These are phyloP conservation scores for Hesperophylax magnus DNA, from an alignment of 1,140 invertebrate genomes.

Conservation along the genomic window DNA sequence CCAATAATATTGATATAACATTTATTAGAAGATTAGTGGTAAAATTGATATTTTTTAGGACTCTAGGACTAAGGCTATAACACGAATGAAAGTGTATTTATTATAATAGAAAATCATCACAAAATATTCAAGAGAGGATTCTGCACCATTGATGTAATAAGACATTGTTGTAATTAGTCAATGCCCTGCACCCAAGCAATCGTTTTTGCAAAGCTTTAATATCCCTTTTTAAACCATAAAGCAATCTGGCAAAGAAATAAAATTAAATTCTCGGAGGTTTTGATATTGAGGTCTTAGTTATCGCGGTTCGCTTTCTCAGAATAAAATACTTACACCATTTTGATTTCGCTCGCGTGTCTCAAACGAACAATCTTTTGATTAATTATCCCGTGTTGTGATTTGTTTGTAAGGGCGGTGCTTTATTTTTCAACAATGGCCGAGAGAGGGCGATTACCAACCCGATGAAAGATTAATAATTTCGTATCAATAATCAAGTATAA, in stretches of 20 bases:
- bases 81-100: too few species aligned
- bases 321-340: background rate
- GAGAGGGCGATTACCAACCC: constrained; percentile 1
- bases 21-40: too few species aligned
- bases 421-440: background rate
- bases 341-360: constrained; percentile 24
- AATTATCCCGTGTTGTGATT: constrained; percentile 51
- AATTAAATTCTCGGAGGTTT: constrained; percentile 1
- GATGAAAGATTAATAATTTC: constrained; percentile 21
- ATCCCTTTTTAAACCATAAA: constrained; percentile 7
- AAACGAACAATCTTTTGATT: constrained; percentile 49
- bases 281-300: constrained; percentile 20
- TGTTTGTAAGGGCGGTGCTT: constrained; percentile 35
- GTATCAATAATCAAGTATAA: constrained; percentile 35
- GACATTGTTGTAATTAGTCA: too few species aligned
- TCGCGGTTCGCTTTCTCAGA: constrained; percentile 13
- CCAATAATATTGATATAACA: too few species aligned
- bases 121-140: too few species aligned
- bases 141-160: too few species aligned
- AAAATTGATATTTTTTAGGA: too few species aligned
- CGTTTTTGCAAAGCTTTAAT: constrained; percentile 13
- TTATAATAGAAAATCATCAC: too few species aligned
- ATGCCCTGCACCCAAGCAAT: background rate
- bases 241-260: constrained; percentile 16
- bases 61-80: too few species aligned